Evolutionary conservation across 1,140 invertebrate species (phyloP), one percentile per base, ranked within the genome.

Genomic region (Triops longicaudatus): DNA sequence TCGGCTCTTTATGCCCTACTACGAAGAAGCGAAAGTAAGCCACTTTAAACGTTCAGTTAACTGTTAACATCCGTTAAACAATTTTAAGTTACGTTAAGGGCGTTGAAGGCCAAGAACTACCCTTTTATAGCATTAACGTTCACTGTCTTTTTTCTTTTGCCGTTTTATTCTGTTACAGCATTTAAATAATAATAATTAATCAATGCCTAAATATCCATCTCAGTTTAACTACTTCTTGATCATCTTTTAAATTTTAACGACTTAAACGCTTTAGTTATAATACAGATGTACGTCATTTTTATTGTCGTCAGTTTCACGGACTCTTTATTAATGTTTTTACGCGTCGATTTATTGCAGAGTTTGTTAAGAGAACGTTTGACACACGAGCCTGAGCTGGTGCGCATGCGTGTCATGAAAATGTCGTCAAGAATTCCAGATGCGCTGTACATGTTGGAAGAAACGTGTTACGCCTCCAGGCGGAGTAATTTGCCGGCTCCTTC

Each of bases 1-100:
- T 72, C 87, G 96, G 27, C 88, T 96, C 41, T 98, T 97, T 84
- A 91, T 93, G 87, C 95, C 95, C 17, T 97, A 97, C 84, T 93
- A 95, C 81, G 95, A 98, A 82, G 95, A 97, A 87, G 90, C 94
- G 1, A 96, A 96, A 88, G 91, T 92, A 83, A 80, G 79, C 77
- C 76, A 73, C 76, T 78, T 75, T 26, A 31, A n/a, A n/a, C n/a
- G n/a, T n/a, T n/a, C n/a, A n/a, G n/a, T n/a, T n/a, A n/a, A n/a
- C n/a, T n/a, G n/a, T n/a, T n/a, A n/a, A n/a, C n/a, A n/a, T n/a
- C n/a, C n/a, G n/a, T n/a, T n/a, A n/a, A n/a, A n/a, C n/a, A n/a
- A n/a, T n/a, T n/a, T n/a, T 74, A 26, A 37, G 50, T 37, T 41
- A 12, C 37, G 73, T 28, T n/a, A 76, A 17, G 14, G 4, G n/a